These are phyloP conservation scores for Hyla sarda DNA, from an alignment of 2,113 vertebrate species.

Conservation along the genomic window DNA sequence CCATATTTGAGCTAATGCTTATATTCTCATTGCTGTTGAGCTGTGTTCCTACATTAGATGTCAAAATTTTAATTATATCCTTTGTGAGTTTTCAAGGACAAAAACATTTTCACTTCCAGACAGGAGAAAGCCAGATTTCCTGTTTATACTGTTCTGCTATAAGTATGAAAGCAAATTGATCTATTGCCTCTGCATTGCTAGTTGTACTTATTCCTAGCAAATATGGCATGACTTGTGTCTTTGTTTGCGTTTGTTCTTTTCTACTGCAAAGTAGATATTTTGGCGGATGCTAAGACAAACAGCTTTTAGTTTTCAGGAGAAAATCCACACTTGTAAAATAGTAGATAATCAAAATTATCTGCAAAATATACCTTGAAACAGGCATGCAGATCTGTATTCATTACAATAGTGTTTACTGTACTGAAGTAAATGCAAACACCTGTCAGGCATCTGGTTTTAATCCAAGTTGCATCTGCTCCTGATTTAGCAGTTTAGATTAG, in stretches of 20 bases:
- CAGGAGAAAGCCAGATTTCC: conserved; percentile 27
- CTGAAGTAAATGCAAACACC: conserved; percentile 36
- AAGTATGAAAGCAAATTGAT: conserved; percentile 34
- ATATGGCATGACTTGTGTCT: conserved; percentile 25
- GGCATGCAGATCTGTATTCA: conserved; percentile 16
- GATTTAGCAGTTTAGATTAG: conserved; percentile 29
- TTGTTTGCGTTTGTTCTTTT: conserved; percentile 29
- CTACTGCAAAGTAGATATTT: not conserved
- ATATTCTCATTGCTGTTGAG: conserved; percentile 35
- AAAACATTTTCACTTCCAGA: conserved; percentile 42
- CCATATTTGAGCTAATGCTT: conserved; percentile 28
- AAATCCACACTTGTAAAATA: conserved; percentile 16
- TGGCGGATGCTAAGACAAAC: conserved; percentile 5
- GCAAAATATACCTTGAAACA: conserved; percentile 43
- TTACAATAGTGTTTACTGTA: not conserved
- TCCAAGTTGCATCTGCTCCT: conserved; percentile 36
- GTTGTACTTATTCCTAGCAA: conserved; percentile 34
- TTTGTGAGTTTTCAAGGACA: conserved; percentile 50
- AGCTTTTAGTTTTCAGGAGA: not conserved
- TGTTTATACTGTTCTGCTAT: conserved; percentile 24
- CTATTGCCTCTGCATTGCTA: conserved; percentile 38
- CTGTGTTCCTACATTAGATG: conserved; percentile 38
- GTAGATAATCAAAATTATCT: conserved; percentile 35
- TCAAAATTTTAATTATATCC: conserved; percentile 53
- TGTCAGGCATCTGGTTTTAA: conserved; percentile 47